phyloP scores from a whole-genome alignment of 2,113 vertebrate species.

The Oxyruncus cristatus region DNA sequence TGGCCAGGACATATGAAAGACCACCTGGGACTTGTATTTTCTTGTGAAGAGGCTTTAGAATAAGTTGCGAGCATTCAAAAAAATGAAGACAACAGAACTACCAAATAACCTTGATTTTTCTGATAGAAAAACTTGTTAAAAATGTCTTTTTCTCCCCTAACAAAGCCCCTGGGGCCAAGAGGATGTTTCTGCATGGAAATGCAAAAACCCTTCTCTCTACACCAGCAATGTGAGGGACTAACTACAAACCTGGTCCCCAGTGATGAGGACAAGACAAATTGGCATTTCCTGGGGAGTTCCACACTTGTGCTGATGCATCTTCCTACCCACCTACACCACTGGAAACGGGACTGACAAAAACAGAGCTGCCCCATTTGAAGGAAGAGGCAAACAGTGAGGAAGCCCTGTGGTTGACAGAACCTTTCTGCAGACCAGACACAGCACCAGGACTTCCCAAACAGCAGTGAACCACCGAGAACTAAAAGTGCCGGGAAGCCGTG shows the following conservation, averaged over 20 bases:
- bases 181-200: background rate
- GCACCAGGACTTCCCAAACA: background rate
- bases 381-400: background rate
- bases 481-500: background rate
- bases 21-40: background rate
- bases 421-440: background rate
- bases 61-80: background rate
- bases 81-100: background rate
- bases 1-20: background rate
- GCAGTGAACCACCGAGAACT: background rate
- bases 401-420: background rate
- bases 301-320: fast-evolving
- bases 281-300: background rate
- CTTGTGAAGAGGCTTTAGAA: background rate
- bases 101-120: background rate
- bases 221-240: background rate
- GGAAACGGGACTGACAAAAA: background rate
- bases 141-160: background rate
- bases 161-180: background rate
- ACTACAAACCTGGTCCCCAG: background rate
- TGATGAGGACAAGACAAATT: fast-evolving
- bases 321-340: background rate
- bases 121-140: background rate
- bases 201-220: background rate
- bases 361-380: background rate